Conservation (phyloP, 2,888 invertebrate genomes). For the Chalcis sispes region DNA sequence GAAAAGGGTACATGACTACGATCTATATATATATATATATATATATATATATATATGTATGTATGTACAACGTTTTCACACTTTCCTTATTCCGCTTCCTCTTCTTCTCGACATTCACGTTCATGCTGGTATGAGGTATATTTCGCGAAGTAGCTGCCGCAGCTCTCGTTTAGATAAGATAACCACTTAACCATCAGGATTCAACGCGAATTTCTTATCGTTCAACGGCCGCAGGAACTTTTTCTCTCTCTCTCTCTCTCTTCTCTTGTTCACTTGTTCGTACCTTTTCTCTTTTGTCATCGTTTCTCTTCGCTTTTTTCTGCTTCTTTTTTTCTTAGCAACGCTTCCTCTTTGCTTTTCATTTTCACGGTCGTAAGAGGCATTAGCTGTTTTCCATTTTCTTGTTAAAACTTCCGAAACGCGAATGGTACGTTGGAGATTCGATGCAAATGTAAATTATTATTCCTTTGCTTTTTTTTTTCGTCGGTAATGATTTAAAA, state of each 20-base stretch:
- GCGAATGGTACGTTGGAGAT: no score
- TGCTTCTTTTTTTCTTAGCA: background rate
- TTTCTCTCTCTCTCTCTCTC: background rate
- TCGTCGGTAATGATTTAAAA: no score
- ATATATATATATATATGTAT: no score
- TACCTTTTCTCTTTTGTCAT: background rate
- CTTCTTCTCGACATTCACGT: background rate
- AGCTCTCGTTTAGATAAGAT: conserved; percentile 72
- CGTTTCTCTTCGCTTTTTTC: background rate
- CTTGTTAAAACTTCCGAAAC: conserved; percentile 2
- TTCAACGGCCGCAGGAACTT: conserved; percentile 1
- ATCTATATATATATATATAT: no score
- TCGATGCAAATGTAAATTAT: no score
- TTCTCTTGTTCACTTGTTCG: background rate
- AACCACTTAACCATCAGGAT: conserved; percentile 72
- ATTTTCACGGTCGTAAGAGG: background rate
- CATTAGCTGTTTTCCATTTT: background rate
- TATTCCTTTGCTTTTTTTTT: no score
- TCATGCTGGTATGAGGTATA: background rate
- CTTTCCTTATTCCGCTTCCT: conserved; percentile 4
- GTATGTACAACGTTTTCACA: background rate
- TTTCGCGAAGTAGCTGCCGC: conserved; percentile 26
- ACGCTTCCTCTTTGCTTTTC: background rate
- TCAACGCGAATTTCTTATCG: conserved; percentile 64
- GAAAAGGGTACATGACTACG: no score